Conservation (phyloP, 2,888 invertebrate genomes). For the Tiliacea citrago region DNA sequence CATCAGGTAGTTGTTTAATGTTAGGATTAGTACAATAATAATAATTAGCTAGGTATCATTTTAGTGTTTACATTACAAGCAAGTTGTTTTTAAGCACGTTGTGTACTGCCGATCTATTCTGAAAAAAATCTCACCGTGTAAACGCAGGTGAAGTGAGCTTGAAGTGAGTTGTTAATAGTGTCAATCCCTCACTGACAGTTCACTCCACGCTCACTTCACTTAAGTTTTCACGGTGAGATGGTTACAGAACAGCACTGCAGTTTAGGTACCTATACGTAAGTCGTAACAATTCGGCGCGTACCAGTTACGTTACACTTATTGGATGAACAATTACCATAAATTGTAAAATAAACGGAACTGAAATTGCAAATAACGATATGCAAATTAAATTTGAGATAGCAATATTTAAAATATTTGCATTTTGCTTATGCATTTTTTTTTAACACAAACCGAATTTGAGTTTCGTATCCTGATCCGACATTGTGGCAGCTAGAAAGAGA, state of each 20-base stretch:
- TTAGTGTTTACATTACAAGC: constrained; percentile 11
- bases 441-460: constrained; percentile 81
- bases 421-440: not conserved
- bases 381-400: constrained; percentile 25
- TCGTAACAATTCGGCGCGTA: constrained; percentile 1
- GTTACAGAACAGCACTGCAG: too few species aligned
- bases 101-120: too few species aligned
- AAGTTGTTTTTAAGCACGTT: constrained; percentile 4
- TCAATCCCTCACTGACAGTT: too few species aligned
- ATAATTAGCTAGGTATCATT: not conserved
- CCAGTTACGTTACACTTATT: not conserved
- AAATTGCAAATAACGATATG: constrained; percentile 2
- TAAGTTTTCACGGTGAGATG: too few species aligned
- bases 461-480: constrained; percentile 80
- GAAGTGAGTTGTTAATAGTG: too few species aligned
- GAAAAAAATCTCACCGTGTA: too few species aligned
- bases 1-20: too few species aligned
- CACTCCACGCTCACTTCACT: too few species aligned
- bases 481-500: constrained; percentile 71
- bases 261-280: not conserved
- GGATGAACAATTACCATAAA: constrained; percentile 17
- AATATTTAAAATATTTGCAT: constrained; percentile 18
- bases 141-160: too few species aligned
- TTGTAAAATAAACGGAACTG: not conserved
- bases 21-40: not conserved